Evolutionary conservation across 37 sponge, comb jelly and placozoan genomes (phyloP).

Genomic region (Beroe forskalii): DNA sequence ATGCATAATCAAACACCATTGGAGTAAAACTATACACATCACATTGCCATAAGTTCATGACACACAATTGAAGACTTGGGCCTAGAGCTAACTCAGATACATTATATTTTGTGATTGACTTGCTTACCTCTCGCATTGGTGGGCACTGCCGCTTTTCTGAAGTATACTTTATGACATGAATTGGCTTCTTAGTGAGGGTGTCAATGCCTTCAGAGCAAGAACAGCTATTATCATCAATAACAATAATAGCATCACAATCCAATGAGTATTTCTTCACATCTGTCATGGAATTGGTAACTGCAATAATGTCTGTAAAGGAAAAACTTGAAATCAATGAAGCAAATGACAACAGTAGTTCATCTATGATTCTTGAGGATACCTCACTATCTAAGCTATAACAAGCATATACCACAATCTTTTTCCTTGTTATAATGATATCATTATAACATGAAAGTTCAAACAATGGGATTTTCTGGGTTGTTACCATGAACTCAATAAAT

Average conservation of each 20-base stretch:
- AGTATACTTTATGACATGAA: neutral
- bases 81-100: neutral
- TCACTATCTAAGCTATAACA: neutral
- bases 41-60: slow-evolving; percentile 24
- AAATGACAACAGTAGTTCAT: neutral
- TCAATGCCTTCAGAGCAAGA: neutral
- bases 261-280: neutral
- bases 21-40: slow-evolving; percentile 18
- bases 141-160: neutral
- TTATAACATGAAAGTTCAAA: neutral
- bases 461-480: neutral
- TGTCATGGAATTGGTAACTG: neutral
- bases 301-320: neutral
- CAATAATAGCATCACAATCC: neutral
- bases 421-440: neutral
- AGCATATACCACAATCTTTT: neutral
- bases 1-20: slow-evolving; percentile 50
- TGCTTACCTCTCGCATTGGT: neutral
- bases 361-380: neutral
- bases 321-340: slow-evolving; percentile 17
- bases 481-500: slow-evolving; percentile 25
- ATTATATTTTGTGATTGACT: neutral
- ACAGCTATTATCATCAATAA: neutral
- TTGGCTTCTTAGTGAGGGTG: slow-evolving; percentile 16
- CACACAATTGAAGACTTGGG: neutral